phyloP scores from a whole-genome alignment of 2,888 invertebrate genomes.

The Orchestes rusci region DNA sequence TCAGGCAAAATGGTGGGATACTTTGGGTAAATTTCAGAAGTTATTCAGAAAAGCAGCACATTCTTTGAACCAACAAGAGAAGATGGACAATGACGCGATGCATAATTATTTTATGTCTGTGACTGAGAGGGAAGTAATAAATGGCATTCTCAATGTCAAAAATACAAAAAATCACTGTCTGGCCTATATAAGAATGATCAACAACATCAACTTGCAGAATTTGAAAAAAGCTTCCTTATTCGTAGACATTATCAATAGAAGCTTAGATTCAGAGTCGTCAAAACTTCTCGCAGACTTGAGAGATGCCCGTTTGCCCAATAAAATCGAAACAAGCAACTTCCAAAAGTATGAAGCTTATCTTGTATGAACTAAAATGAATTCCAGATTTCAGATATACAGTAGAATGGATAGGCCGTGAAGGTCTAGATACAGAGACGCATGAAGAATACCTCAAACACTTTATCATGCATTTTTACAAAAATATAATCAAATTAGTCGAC shows the following conservation, averaged over 20 bases:
- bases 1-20: constrained; percentile 98
- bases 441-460: constrained; percentile 91
- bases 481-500: constrained; percentile 86
- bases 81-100: constrained; percentile 86
- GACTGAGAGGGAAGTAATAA: constrained; percentile 95
- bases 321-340: constrained; percentile 81
- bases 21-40: constrained; percentile 90
- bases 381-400: constrained; percentile 72
- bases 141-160: constrained; percentile 86
- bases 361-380: neutral
- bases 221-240: constrained; percentile 90
- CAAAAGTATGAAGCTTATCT: constrained; percentile 57
- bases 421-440: constrained; percentile 86
- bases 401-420: constrained; percentile 95
- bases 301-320: constrained; percentile 82
- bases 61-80: constrained; percentile 74
- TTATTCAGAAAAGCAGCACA: constrained; percentile 85
- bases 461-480: constrained; percentile 89
- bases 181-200: constrained; percentile 91
- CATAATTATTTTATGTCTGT: constrained; percentile 99
- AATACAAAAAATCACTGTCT: constrained; percentile 94
- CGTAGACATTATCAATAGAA: constrained; percentile 87
- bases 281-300: constrained; percentile 81
- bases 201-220: constrained; percentile 94
- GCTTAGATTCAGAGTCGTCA: constrained; percentile 88